Percentiles rank a stretch among this genome's conserved stretches.
Conservation (phyloP, 2,113 vertebrate genomes). For the Plotosus lineatus region DNA sequence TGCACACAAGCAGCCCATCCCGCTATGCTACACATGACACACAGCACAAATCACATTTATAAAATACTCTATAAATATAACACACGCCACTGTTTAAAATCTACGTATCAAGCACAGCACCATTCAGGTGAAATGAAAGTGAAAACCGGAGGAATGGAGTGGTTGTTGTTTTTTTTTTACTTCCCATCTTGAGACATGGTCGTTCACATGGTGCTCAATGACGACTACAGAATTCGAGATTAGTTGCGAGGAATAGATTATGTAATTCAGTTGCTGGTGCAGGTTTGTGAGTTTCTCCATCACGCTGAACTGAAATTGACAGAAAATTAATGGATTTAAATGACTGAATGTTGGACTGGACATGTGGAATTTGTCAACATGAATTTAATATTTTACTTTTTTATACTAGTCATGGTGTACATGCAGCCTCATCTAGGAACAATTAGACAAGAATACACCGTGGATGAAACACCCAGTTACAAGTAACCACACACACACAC, state of each 20-base stretch:
- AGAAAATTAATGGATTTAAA: background rate
- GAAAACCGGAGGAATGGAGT: background rate
- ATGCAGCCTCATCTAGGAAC: background rate
- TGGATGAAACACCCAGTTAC: background rate
- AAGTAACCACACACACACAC: background rate
- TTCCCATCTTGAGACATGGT: background rate
- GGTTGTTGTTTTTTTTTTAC: background rate
- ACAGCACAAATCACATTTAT: conserved; percentile 33
- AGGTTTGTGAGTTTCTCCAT: background rate
- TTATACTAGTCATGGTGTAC: background rate
- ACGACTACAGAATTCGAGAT: conserved; percentile 15
- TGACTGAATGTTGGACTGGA: background rate
- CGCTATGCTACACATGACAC: conserved; percentile 43
- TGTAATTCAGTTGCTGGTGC: background rate
- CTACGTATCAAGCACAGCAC: conserved; percentile 24
- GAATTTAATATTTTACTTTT: background rate
- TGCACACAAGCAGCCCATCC: conserved; percentile 19
- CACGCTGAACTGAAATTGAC: background rate
- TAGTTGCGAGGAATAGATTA: conserved; percentile 31
- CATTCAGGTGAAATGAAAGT: background rate
- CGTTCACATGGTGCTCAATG: conserved; percentile 4
- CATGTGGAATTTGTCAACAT: background rate
- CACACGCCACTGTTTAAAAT: conserved; percentile 26
- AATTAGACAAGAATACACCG: background rate
- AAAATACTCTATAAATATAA: conserved; percentile 30